A percentile compares a stretch with the other conserved stretches of the same genome.
Conservation (phyloP, 2,888 invertebrate species). For the Acanthopleura granulata region DNA sequence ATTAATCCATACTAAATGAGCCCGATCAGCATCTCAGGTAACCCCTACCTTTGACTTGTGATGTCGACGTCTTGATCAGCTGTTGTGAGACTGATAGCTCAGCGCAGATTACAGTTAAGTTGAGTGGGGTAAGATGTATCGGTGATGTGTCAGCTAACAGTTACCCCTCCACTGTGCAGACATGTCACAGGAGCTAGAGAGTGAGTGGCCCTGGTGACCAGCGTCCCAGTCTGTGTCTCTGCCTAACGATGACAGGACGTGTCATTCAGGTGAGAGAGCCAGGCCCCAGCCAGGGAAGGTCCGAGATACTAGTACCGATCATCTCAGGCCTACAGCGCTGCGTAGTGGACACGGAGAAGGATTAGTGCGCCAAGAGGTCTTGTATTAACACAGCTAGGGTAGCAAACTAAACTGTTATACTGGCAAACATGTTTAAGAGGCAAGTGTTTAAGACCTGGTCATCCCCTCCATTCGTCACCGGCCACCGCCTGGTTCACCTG, state of each 20-base stretch:
- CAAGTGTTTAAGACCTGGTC: not conserved
- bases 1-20: too few species aligned
- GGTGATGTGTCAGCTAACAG: too few species aligned
- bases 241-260: not conserved
- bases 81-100: too few species aligned
- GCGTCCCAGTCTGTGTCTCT: conserved; percentile 8
- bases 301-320: not conserved
- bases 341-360: not conserved
- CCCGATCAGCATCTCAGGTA: too few species aligned
- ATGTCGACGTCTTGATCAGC: too few species aligned
- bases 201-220: not conserved
- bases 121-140: too few species aligned
- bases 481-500: not conserved
- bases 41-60: too few species aligned
- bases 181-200: not conserved
- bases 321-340: not conserved
- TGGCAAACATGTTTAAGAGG: conserved; percentile 6
- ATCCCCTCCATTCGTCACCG: not conserved
- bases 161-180: not conserved
- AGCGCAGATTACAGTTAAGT: too few species aligned
- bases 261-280: not conserved
- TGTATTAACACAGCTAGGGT: conserved; percentile 2
- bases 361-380: not conserved
- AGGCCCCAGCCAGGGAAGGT: not conserved
- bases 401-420: conserved; percentile 17